Percentiles rank a stretch among this genome's conserved stretches.
Evolutionary conservation across 1,140 invertebrate genomes (phyloP).

Genomic region (Drosophila lacertosa): DNA sequence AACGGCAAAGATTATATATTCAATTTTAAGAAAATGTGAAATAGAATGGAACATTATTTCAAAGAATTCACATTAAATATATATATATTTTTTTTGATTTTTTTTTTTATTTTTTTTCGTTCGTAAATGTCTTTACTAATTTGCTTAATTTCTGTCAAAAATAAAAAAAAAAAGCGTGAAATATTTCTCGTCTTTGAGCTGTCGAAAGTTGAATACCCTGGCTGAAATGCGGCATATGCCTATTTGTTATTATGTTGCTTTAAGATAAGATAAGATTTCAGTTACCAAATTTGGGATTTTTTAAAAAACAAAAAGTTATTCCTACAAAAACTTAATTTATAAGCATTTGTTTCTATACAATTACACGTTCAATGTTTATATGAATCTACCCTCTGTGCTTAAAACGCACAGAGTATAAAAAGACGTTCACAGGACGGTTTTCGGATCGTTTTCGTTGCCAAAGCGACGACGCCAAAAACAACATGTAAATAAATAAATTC

Average conservation of each 20-base stretch:
- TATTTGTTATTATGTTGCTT: no score
- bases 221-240: no score
- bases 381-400: no score
- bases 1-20: background rate
- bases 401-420: background rate
- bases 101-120: slow-evolving; percentile 39
- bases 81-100: no score
- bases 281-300: no score
- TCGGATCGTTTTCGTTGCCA: slow-evolving; percentile 53
- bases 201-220: no score
- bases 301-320: no score
- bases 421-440: slow-evolving; percentile 24
- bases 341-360: no score
- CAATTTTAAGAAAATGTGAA: slow-evolving; percentile 21
- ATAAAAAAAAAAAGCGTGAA: slow-evolving; percentile 5
- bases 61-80: slow-evolving; percentile 49
- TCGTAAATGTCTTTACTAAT: slow-evolving; percentile 64
- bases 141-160: slow-evolving; percentile 73
- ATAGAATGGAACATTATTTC: slow-evolving; percentile 44
- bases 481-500: slow-evolving; percentile 66
- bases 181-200: background rate
- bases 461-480: slow-evolving; percentile 43
- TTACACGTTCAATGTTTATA: no score
- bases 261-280: no score
- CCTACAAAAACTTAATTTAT: no score